Percentiles rank a stretch among this genome's conserved stretches.
These are phyloP conservation scores for Andrena bucephala DNA, from an alignment of 2,888 invertebrate species.

Conservation along the genomic window DNA sequence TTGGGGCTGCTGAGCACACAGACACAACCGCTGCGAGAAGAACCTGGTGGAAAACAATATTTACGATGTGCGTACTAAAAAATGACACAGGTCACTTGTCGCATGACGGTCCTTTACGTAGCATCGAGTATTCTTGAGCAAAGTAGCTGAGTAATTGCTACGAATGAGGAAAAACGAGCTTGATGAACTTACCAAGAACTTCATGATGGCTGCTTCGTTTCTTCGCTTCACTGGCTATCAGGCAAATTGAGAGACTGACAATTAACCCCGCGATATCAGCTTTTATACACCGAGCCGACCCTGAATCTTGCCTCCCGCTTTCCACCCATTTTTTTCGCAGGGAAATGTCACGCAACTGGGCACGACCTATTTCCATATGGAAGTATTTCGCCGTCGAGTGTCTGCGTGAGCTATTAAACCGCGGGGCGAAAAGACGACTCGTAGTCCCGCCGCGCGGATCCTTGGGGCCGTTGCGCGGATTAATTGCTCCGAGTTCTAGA, in stretches of 20 bases:
- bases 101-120: too few species aligned
- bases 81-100: too few species aligned
- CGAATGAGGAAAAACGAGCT: not conserved
- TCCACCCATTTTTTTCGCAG: conserved; percentile 46
- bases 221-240: not conserved
- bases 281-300: conserved; percentile 70
- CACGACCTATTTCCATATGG: conserved; percentile 38
- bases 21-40: conserved; percentile 53
- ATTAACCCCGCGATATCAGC: conserved; percentile 51
- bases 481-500: conserved; percentile 1
- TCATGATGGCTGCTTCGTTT: conserved; percentile 38
- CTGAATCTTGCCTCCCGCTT: conserved; percentile 52
- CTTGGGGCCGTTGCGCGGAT: not conserved
- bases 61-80: too few species aligned
- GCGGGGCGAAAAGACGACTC: not conserved
- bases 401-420: conserved; percentile 35
- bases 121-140: too few species aligned
- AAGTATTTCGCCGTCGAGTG: conserved; percentile 32
- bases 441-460: not conserved
- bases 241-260: conserved; percentile 52
- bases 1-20: conserved; percentile 68
- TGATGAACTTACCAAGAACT: conserved; percentile 45
- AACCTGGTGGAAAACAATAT: conserved; percentile 20
- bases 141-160: too few species aligned
- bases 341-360: conserved; percentile 60